These are phyloP conservation scores for Cygnus atratus DNA, from an alignment of 2,113 vertebrate species.

Conservation along the genomic window DNA sequence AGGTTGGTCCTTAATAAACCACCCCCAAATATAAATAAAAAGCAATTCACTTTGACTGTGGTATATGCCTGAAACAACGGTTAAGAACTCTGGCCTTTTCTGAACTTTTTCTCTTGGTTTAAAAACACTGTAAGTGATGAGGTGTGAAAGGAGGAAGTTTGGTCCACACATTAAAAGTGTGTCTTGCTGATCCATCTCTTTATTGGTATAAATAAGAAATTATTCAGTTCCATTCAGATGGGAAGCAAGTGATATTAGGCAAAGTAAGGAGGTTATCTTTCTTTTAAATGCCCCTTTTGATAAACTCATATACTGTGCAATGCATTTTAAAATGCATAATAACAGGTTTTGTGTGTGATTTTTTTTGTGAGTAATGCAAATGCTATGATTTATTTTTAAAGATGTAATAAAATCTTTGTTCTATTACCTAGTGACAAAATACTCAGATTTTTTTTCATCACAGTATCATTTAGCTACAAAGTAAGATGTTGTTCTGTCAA, in stretches of 20 bases:
- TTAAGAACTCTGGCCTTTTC: neutral
- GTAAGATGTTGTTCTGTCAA: neutral
- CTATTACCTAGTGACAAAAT: neutral
- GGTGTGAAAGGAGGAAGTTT: neutral
- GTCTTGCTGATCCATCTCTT: neutral
- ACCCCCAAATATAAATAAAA: neutral
- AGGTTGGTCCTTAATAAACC: neutral
- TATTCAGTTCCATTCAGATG: neutral
- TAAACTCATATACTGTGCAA: neutral
- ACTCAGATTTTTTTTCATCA: neutral
- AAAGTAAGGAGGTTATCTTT: neutral
- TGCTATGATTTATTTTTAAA: slow-evolving; percentile 25
- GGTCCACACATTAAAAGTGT: neutral
- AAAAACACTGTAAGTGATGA: neutral
- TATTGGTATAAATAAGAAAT: slow-evolving; percentile 8
- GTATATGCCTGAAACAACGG: neutral
- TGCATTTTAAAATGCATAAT: neutral
- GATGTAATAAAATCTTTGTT: neutral
- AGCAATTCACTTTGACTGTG: neutral
- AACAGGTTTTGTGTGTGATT: neutral
- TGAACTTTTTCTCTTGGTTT: neutral
- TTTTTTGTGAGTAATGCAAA: slow-evolving; percentile 3
- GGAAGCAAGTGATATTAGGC: neutral
- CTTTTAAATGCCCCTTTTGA: neutral
- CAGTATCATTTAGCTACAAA: neutral